Evolutionary conservation across 2,113 vertebrate species (phyloP).

Genomic region (Crocuta crocuta): DNA sequence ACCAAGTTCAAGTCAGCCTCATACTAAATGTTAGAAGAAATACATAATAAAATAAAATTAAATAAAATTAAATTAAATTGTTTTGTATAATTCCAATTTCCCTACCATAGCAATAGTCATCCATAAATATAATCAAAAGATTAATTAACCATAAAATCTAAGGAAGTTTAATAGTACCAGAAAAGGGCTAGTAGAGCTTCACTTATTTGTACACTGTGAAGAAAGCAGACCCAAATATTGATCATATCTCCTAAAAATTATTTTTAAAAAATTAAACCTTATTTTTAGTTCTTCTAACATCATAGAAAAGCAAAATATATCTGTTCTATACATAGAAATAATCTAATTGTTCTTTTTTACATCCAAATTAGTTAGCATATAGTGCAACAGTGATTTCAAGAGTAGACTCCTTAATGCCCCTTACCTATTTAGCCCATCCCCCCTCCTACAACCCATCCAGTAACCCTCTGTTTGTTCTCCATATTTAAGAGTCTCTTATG

Average conservation of each 20-base stretch:
- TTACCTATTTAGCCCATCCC: too few relatives aligned
- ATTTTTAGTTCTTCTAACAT: not conserved
- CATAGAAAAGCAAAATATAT: not conserved
- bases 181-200: not conserved
- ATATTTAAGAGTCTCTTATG: too few relatives aligned
- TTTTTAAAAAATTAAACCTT: not conserved
- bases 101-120: not conserved
- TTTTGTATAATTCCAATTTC: not conserved
- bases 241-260: not conserved
- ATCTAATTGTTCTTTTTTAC: not conserved
- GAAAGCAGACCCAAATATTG: not conserved
- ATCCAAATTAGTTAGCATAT: too few relatives aligned
- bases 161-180: not conserved
- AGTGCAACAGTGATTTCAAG: too few relatives aligned
- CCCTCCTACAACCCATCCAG: too few relatives aligned
- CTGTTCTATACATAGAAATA: not conserved
- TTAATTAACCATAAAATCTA: not conserved
- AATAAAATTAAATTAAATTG: not conserved
- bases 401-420: too few relatives aligned
- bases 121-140: not conserved
- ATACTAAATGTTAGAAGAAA: not conserved
- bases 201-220: not conserved
- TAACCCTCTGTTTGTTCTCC: too few relatives aligned
- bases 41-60: not conserved
- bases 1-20: not conserved